A percentile compares a stretch with the other conserved stretches of the same genome.
Conservation (phyloP, 2,113 vertebrate genomes). For the Gallinago undulata region DNA sequence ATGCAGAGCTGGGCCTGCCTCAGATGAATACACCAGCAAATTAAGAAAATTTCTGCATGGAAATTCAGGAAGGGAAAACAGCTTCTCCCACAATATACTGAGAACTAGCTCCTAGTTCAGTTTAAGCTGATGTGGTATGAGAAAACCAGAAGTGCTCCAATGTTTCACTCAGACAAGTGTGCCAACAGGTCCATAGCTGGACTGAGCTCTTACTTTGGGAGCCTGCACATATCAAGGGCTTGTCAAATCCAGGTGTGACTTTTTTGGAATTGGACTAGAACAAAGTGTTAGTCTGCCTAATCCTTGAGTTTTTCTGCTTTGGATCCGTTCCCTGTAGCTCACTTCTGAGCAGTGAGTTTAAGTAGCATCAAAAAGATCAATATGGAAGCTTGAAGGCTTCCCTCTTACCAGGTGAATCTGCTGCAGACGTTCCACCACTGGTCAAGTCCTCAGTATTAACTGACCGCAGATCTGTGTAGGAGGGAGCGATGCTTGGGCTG, state of each 20-base stretch:
- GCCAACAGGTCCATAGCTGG: background rate
- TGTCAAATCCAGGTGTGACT: background rate
- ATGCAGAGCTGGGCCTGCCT: background rate
- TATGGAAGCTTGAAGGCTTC: background rate
- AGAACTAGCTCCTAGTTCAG: background rate
- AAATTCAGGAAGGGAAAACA: background rate
- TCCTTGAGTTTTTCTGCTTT: background rate
- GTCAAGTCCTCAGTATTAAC: constrained; percentile 69
- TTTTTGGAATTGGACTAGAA: background rate
- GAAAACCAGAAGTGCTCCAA: background rate
- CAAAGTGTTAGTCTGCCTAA: background rate
- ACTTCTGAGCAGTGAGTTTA: background rate
- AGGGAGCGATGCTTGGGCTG: constrained; percentile 75
- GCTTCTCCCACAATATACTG: background rate
- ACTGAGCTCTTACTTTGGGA: background rate
- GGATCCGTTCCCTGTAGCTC: background rate
- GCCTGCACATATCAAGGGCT: background rate
- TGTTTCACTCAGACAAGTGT: background rate
- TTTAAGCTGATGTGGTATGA: background rate
- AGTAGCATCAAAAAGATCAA: background rate
- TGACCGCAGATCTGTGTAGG: constrained; percentile 74
- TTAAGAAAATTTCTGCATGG: background rate
- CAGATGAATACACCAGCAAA: background rate
- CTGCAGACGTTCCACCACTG: constrained; percentile 68
- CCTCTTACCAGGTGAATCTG: constrained; percentile 76